A percentile compares a stretch with the other conserved stretches of the same genome.
Evolutionary conservation across 2,797 vertebrate genomes (phyloP).

Genomic region (Adrianichthys oophorus): DNA sequence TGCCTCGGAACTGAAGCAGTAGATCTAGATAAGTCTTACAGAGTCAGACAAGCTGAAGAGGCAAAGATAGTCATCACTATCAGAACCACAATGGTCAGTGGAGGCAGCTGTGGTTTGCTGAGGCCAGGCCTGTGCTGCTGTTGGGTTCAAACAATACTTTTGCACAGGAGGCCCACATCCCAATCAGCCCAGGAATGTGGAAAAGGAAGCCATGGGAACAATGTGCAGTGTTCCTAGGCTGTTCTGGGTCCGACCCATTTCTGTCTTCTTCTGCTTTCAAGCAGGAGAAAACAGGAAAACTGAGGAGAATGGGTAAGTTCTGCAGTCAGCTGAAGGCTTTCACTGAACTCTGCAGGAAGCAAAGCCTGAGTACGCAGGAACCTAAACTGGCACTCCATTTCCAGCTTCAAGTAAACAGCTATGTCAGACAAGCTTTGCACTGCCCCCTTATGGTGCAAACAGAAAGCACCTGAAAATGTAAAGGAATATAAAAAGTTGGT

Average conservation of each 20-base stretch:
- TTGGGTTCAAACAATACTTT: conserved; percentile 67
- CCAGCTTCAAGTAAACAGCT: conserved; percentile 43
- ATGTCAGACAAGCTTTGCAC: conserved; percentile 28
- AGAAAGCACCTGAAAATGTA: background rate
- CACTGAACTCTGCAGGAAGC: conserved; percentile 22
- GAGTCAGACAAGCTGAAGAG: conserved; percentile 49
- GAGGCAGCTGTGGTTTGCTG: conserved; percentile 59
- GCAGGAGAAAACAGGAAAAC: conserved; percentile 81
- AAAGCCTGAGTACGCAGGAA: conserved; percentile 22
- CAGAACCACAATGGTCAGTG: conserved; percentile 59
- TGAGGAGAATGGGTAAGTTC: conserved; percentile 37
- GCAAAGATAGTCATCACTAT: conserved; percentile 57
- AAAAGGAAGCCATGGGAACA: conserved; percentile 81
- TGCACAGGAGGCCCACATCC: conserved; percentile 73
- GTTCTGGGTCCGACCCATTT: conserved; percentile 59
- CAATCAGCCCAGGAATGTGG: conserved; percentile 82
- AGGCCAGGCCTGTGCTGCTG: conserved; percentile 62
- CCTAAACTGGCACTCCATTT: conserved; percentile 27
- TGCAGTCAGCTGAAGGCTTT: conserved; percentile 50
- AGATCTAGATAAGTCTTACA: conserved; percentile 30
- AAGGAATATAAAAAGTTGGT: too few species aligned
- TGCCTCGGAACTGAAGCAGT: conserved; percentile 42
- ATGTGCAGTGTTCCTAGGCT: conserved; percentile 70
- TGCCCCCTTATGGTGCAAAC: conserved; percentile 62
- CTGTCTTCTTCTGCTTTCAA: conserved; percentile 58